Percentiles rank a stretch among this genome's conserved stretches.
These are phyloP conservation scores for Ctenoplectra terminalis DNA, from an alignment of 1,140 invertebrate genomes.

Conservation along the genomic window DNA sequence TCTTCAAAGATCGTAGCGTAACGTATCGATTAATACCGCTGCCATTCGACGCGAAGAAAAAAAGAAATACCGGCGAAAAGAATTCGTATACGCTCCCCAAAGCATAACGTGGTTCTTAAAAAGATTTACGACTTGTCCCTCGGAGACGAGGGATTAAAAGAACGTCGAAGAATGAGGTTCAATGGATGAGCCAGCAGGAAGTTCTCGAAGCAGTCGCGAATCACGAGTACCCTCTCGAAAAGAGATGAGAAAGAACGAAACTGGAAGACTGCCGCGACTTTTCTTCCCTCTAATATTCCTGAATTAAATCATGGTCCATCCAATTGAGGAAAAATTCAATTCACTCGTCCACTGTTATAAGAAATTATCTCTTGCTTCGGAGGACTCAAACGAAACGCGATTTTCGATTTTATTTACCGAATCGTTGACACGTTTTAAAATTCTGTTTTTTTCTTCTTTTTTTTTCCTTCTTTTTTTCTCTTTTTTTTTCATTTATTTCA, in stretches of 20 bases:
- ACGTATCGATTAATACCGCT: neutral
- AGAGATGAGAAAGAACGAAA: neutral
- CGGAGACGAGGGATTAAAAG: slow-evolving; percentile 3
- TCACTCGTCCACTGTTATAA: neutral
- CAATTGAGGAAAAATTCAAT: neutral
- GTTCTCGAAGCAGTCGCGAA: neutral
- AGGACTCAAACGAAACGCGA: neutral
- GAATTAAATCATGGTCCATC: neutral
- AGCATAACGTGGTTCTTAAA: neutral
- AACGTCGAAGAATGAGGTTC: slow-evolving; percentile 22
- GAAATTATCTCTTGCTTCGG: neutral
- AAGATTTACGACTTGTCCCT: slow-evolving; percentile 22
- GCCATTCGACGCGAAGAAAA: neutral
- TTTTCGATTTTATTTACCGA: too few species aligned
- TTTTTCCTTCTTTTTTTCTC: too few species aligned
- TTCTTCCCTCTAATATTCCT: neutral
- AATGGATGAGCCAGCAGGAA: neutral
- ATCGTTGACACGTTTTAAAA: too few species aligned
- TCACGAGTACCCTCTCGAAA: slow-evolving; percentile 16
- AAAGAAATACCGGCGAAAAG: neutral
- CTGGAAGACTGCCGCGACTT: neutral
- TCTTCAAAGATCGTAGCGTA: too few species aligned
- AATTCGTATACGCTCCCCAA: neutral
- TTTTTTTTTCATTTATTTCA: too few species aligned
- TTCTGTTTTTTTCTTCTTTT: too few species aligned